Percentiles rank a stretch among this genome's conserved stretches.
These are phyloP conservation scores for Schizotus pectinicornis DNA, from an alignment of 2,888 invertebrate species.

Conservation along the genomic window DNA sequence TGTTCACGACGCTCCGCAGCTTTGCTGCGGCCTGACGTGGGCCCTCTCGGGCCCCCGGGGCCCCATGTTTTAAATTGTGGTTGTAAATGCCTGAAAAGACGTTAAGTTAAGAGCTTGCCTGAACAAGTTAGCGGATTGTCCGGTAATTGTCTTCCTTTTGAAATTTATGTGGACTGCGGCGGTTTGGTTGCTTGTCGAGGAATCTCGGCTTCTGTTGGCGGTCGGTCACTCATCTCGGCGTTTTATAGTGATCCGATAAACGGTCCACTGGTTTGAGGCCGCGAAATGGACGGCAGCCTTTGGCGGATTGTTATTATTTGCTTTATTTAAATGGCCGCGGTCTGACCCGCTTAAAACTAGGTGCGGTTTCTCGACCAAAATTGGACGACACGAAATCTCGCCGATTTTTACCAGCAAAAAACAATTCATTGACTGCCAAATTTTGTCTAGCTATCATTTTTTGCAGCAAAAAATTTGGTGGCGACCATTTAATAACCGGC, in stretches of 20 bases:
- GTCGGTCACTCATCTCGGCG: not conserved
- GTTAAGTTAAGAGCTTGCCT: too few relatives aligned
- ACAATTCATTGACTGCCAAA: not conserved
- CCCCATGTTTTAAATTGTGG: too few relatives aligned
- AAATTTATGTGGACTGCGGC: too few relatives aligned
- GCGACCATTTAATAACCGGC: too few relatives aligned
- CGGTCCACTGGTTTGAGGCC: not conserved
- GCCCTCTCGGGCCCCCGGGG: too few relatives aligned
- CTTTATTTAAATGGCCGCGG: not conserved
- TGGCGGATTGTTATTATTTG: slow-evolving; percentile 8
- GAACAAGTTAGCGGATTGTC: too few relatives aligned
- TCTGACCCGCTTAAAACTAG: slow-evolving; percentile 2
- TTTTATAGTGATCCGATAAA: not conserved
- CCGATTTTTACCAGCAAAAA: not conserved
- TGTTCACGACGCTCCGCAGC: too few relatives aligned
- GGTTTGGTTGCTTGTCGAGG: too few relatives aligned
- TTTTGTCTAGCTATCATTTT: not conserved
- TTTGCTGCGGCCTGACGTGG: too few relatives aligned
- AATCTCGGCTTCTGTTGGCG: too few relatives aligned
- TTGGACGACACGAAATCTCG: slow-evolving; percentile 10
- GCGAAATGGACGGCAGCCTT: not conserved
- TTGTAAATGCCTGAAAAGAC: too few relatives aligned
- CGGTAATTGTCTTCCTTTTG: too few relatives aligned
- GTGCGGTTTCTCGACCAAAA: slow-evolving; percentile 5
- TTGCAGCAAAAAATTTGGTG: not conserved